Evolutionary conservation across 2,113 vertebrate genomes (phyloP), one percentile per base, ranked within the genome.

Genomic region (Diglossa brunneiventris): DNA sequence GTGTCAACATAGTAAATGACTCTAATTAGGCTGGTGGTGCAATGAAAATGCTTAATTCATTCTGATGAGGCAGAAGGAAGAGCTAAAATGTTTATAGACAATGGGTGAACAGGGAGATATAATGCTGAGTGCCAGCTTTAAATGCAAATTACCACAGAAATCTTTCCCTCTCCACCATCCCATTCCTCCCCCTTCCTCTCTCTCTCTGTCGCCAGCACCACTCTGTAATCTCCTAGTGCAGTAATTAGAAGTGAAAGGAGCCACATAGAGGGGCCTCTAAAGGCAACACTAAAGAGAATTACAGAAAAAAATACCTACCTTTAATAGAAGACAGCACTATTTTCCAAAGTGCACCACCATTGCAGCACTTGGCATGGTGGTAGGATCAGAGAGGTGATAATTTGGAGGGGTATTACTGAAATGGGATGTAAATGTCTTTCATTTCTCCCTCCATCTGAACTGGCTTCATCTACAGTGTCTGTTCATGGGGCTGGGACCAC

Each of bases 71-170:
- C 95, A 97, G 96, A 97, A 97, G 97, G 96, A 97, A 97, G 95
- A 97, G 96, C 94, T 98, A 96, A 97, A 97, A 97, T 98, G 97
- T 97, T 97, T 97, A 97, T 97, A 97, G 96, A 97, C 97, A 98
- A 97, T 96, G 97, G 96, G 97, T 97, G 97, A 97, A 97, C 92
- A 96, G 97, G 97, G 97, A 97, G 97, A 97, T 97, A 98, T 97
- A 97, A 97, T 97, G 96, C 96, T 97, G 97, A 98, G 95, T 96
- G 95, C 97, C 95, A 97, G 96, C 96, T 98, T 98, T 97, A 97
- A 96, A 98, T 97, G 97, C 97, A 97, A 98, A 97, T 97, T 94
- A 93, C 95, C 86, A 5, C 90, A 94, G 94, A 97, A 97, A 96
- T 95, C 96, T 94, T 93, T 96, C 94, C 95, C 96, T 97, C 93